These are phyloP conservation scores for Anastatus disparis DNA, from an alignment of 1,140 invertebrate species.

Conservation along the genomic window DNA sequence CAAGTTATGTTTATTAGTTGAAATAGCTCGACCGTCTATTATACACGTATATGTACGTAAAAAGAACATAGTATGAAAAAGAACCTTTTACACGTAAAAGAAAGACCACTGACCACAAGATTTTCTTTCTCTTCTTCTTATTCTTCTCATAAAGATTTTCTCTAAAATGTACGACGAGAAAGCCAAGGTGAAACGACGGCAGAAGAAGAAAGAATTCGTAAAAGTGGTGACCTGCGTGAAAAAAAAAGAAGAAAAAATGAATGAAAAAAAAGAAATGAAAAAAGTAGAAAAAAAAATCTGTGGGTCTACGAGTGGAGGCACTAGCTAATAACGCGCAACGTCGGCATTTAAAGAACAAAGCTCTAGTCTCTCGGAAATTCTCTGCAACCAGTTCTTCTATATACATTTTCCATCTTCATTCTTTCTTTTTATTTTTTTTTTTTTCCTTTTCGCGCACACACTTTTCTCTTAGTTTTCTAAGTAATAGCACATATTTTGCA, in stretches of 20 bases:
- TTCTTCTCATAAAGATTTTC: constrained; percentile 5
- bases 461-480: too few relatives aligned
- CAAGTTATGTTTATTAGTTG: not conserved
- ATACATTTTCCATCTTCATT: not conserved
- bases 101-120: too few relatives aligned
- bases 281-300: too few relatives aligned
- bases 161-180: not conserved
- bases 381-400: not conserved
- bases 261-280: not conserved
- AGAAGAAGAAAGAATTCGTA: not conserved
- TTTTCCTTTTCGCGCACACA: not conserved
- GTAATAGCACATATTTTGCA: constrained; percentile 24
- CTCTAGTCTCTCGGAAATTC: constrained; percentile 13
- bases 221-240: not conserved
- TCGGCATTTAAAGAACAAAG: constrained; percentile 31
- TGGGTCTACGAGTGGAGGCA: not conserved
- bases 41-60: not conserved
- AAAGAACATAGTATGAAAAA: too few relatives aligned
- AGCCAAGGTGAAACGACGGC: not conserved
- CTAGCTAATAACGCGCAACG: constrained; percentile 18
- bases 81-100: too few relatives aligned
- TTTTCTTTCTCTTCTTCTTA: too few relatives aligned
- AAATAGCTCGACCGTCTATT: too few relatives aligned
- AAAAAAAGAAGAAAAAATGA: not conserved
- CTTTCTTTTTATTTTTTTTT: not conserved